phyloP scores from a whole-genome alignment of 2,888 invertebrate genomes.

The Eueremaeus valkanovi region DNA sequence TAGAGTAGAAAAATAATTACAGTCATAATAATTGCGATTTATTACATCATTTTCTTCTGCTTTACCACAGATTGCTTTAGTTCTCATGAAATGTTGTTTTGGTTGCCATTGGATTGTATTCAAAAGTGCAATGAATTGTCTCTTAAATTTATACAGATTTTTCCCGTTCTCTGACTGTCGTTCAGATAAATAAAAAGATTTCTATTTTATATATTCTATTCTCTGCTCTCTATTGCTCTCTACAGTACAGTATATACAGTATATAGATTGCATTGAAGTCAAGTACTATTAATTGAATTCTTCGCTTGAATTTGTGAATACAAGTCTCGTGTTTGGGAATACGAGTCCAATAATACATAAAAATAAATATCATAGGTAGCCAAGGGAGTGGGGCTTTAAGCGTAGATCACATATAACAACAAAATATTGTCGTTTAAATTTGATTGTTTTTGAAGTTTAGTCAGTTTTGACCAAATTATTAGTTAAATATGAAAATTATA shows the following conservation, averaged over 20 bases:
- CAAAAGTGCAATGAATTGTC: not conserved
- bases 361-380: too few relatives aligned
- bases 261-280: not conserved
- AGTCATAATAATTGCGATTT: slow-evolving; percentile 26
- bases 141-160: not conserved
- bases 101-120: slow-evolving; percentile 20
- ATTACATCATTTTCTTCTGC: slow-evolving; percentile 22
- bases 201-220: not conserved
- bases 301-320: too few relatives aligned
- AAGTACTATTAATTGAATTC: slow-evolving; percentile 2
- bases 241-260: too few relatives aligned
- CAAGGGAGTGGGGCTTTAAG: too few relatives aligned
- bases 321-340: too few relatives aligned
- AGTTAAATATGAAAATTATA: too few relatives aligned
- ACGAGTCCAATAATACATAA: too few relatives aligned
- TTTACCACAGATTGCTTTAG: slow-evolving; percentile 29
- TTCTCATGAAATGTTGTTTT: slow-evolving; percentile 18
- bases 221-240: too few relatives aligned
- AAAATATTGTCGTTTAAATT: too few relatives aligned
- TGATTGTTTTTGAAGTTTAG: too few relatives aligned
- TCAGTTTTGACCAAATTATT: too few relatives aligned
- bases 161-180: not conserved
- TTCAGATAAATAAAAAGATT: not conserved
- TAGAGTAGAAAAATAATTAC: slow-evolving; percentile 25
- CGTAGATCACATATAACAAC: too few relatives aligned